phyloP scores from a whole-genome alignment of 2,797 vertebrate genomes.

The Myiothlypis chrysogaster region DNA sequence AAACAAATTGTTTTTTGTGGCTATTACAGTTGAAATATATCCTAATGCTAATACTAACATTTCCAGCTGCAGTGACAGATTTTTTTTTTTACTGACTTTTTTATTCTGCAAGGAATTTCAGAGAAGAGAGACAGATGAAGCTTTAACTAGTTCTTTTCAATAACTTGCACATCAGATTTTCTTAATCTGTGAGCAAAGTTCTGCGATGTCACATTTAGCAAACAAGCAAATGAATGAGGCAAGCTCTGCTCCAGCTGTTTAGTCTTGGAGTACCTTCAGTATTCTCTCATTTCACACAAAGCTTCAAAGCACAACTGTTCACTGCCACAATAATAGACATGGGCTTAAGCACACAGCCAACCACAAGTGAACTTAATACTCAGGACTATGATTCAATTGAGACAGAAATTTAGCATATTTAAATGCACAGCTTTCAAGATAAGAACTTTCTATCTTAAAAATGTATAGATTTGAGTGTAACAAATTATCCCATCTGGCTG shows the following conservation, averaged over 20 bases:
- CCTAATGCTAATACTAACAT: not conserved
- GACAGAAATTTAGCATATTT: not conserved
- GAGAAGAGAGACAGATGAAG: not conserved
- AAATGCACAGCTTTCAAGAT: not conserved
- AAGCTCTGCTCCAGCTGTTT: not conserved
- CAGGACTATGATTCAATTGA: not conserved
- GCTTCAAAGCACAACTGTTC: not conserved
- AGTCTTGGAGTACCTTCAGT: not conserved
- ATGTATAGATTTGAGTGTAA: not conserved
- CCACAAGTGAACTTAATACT: not conserved
- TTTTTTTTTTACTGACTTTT: not conserved
- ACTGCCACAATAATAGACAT: fast-evolving
- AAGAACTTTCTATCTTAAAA: not conserved
- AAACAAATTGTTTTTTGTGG: not conserved
- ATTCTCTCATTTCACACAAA: fast-evolving
- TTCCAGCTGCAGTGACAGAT: not conserved
- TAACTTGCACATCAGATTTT: not conserved
- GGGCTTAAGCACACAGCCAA: not conserved
- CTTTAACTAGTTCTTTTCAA: not conserved
- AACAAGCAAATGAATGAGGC: fast-evolving
- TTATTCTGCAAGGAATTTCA: not conserved
- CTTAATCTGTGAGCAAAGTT: not conserved
- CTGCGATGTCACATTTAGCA: not conserved
- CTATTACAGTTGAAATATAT: not conserved
- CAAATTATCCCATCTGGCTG: not conserved